Evolutionary conservation across 1,140 invertebrate genomes (phyloP).

Genomic region (Drosophila santomea): DNA sequence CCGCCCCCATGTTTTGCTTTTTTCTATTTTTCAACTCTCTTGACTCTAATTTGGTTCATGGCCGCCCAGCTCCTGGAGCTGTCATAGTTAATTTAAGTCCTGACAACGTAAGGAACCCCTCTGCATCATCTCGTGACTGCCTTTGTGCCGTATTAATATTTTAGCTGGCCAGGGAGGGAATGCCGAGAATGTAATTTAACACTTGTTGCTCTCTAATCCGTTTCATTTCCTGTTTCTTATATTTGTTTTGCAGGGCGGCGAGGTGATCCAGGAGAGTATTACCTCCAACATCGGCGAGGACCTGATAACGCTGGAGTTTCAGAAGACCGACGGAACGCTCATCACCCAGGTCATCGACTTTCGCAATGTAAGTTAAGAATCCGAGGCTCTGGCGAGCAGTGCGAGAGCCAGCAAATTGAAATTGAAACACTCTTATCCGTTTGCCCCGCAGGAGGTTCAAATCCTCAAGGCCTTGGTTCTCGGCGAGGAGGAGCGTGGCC

Average conservation of each 20-base stretch:
- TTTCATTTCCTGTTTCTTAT: not conserved
- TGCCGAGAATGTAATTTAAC: constrained; percentile 30
- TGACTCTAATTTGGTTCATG: constrained; percentile 80
- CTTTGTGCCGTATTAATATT: constrained; percentile 65
- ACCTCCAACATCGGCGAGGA: constrained; percentile 95
- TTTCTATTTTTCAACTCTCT: constrained; percentile 57
- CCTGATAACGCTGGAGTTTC: constrained; percentile 94
- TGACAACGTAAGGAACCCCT: constrained; percentile 30
- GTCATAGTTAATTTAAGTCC: constrained; percentile 71
- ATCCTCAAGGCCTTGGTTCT: constrained; percentile 95
- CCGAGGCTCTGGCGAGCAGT: not conserved
- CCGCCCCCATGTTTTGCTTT: constrained; percentile 17
- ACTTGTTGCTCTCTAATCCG: constrained; percentile 60
- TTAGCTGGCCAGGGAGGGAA: constrained; percentile 19
- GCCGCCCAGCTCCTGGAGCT: constrained; percentile 40
- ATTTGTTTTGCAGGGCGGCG: constrained; percentile 90
- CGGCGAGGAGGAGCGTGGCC: constrained; percentile 97
- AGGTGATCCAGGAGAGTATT: constrained; percentile 96
- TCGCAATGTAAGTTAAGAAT: constrained; percentile 91
- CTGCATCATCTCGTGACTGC: constrained; percentile 18
- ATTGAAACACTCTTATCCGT: not conserved
- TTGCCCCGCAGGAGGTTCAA: constrained; percentile 91
- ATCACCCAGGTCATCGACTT: constrained; percentile 97
- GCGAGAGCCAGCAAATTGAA: not conserved
- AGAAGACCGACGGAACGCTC: constrained; percentile 94